These are phyloP conservation scores for Rhingia rostrata DNA, from an alignment of 2,888 invertebrate genomes.

Conservation along the genomic window DNA sequence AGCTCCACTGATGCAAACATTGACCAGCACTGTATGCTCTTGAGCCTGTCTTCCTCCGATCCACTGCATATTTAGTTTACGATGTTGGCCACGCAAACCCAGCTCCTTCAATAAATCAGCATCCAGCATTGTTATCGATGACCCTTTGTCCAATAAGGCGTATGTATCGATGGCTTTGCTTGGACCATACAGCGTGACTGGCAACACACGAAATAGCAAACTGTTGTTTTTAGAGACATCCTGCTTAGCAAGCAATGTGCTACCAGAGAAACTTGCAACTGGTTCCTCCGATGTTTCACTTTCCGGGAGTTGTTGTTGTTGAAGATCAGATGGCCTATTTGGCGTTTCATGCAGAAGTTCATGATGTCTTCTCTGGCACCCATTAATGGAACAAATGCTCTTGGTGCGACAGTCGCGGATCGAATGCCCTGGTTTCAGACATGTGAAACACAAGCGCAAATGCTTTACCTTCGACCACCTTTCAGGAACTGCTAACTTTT, in stretches of 20 bases:
- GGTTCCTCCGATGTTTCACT: neutral
- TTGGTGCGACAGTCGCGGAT: slow-evolving; percentile 3
- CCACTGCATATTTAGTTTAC: slow-evolving; percentile 67
- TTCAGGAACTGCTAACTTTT: neutral
- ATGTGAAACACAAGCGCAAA: slow-evolving; percentile 29
- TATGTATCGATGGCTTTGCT: slow-evolving; percentile 22
- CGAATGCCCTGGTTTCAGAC: slow-evolving; percentile 18
- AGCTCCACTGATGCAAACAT: slow-evolving; percentile 41
- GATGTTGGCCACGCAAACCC: slow-evolving; percentile 12
- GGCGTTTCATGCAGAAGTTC: slow-evolving; percentile 17
- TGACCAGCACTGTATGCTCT: slow-evolving; percentile 28
- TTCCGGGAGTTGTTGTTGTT: neutral
- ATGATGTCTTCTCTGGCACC: slow-evolving; percentile 35
- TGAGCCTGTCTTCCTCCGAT: slow-evolving; percentile 40
- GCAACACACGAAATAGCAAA: slow-evolving; percentile 43
- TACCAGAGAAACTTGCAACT: too few species aligned
- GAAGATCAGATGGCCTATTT: neutral
- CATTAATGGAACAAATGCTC: slow-evolving; percentile 9
- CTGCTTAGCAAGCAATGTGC: neutral
- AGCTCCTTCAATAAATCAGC: slow-evolving; percentile 22
- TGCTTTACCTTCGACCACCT: slow-evolving; percentile 11
- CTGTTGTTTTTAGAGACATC: too few species aligned
- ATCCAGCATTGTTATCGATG: slow-evolving; percentile 45
- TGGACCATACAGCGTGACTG: slow-evolving; percentile 47
- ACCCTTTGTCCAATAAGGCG: too few species aligned